phyloP scores from a whole-genome alignment of 2,888 invertebrate genomes.

The Acleris laterana region DNA sequence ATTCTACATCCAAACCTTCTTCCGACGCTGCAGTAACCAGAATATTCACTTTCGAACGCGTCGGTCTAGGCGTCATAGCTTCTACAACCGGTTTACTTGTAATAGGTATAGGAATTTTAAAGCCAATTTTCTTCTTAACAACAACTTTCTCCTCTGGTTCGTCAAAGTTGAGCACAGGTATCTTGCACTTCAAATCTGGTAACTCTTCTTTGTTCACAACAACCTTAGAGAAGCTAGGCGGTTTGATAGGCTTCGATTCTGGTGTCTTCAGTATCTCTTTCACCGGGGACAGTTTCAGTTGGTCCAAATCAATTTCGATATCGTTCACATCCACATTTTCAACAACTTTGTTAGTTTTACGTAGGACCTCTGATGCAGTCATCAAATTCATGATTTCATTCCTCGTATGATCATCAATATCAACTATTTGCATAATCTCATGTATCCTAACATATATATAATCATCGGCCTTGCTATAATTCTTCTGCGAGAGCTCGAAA shows the following conservation, averaged over 20 bases:
- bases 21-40: conserved; percentile 40
- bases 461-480: conserved; percentile 56
- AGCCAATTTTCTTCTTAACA: conserved; percentile 47
- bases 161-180: conserved; percentile 64
- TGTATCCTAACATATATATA: conserved; percentile 56
- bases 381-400: conserved; percentile 66
- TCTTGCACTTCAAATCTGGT: conserved; percentile 58
- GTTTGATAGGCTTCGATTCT: conserved; percentile 46
- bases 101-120: conserved; percentile 68
- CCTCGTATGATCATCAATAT: conserved; percentile 48
- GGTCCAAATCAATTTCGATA: conserved; percentile 57
- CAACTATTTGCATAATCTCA: conserved; percentile 50
- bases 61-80: conserved; percentile 58
- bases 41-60: conserved; percentile 37
- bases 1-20: conserved; percentile 37
- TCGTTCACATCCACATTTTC: conserved; percentile 32
- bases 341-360: conserved; percentile 44
- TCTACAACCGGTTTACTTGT: conserved; percentile 58
- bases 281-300: conserved; percentile 51
- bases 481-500: conserved; percentile 56
- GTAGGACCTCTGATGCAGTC: conserved; percentile 54
- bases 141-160: conserved; percentile 42
- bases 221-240: conserved; percentile 48
- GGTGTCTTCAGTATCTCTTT: conserved; percentile 55
- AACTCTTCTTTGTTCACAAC: conserved; percentile 65